Conservation (phyloP, 2,113 vertebrate genomes). For the Nesoenas mayeri region DNA sequence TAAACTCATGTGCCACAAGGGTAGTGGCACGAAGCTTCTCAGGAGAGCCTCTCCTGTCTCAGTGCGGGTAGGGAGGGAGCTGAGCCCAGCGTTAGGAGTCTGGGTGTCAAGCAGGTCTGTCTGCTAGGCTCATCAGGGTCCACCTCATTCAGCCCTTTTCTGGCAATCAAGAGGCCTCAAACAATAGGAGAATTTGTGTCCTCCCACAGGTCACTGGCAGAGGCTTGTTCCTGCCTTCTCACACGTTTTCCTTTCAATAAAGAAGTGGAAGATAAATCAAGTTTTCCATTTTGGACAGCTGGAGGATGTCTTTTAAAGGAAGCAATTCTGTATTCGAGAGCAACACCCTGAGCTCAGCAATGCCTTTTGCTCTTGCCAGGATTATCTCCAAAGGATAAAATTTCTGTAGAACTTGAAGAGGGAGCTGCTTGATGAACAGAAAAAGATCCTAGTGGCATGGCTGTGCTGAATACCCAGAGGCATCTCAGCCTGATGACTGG, state of each 20-base stretch:
- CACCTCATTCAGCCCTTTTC: neutral
- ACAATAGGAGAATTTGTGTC: neutral
- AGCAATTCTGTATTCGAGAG: neutral
- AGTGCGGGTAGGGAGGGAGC: neutral
- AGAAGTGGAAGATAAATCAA: neutral
- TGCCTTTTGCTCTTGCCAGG: neutral
- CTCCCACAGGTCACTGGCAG: neutral
- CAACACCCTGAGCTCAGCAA: neutral
- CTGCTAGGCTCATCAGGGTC: neutral
- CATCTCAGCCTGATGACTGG: accelerated
- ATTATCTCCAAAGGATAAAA: neutral
- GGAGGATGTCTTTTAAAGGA: neutral
- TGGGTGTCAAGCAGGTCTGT: neutral
- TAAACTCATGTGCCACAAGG: neutral
- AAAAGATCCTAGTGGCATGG: neutral
- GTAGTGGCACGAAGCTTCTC: neutral
- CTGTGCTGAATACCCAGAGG: neutral
- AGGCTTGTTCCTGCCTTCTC: neutral
- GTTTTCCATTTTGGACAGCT: neutral
- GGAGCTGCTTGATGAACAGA: neutral
- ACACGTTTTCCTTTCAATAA: neutral
- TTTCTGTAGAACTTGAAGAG: neutral
- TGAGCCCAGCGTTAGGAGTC: neutral
- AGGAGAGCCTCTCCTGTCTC: accelerated
- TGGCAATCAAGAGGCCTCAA: neutral